Evolutionary conservation across 2,797 vertebrate genomes (phyloP).

Genomic region (Micropoecilia bifurca): DNA sequence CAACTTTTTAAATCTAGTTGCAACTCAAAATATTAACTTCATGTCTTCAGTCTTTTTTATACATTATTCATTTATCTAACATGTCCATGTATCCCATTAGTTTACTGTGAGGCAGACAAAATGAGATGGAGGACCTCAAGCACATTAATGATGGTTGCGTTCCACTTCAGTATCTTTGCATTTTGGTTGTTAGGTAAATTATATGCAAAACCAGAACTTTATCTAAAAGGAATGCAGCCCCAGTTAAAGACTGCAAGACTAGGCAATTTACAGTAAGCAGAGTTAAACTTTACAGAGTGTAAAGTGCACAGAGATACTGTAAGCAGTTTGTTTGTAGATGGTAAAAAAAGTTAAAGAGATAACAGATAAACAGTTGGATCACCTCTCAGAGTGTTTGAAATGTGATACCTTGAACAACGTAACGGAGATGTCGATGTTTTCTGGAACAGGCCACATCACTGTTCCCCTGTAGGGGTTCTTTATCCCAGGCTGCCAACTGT

Average conservation of each 20-base stretch:
- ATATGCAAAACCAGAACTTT: background rate
- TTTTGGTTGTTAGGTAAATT: background rate
- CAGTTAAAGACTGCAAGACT: background rate
- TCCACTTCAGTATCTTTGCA: background rate
- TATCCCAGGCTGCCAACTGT: conserved; percentile 94
- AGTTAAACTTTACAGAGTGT: background rate
- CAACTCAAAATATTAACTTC: background rate
- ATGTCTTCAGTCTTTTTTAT: background rate
- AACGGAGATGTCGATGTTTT: conserved; percentile 92
- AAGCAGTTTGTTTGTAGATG: background rate
- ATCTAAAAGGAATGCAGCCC: background rate
- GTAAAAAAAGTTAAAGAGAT: background rate
- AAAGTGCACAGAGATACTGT: background rate
- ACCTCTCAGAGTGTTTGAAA: background rate
- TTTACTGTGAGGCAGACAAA: background rate
- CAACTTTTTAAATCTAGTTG: background rate
- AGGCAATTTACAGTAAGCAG: background rate
- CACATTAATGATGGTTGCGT: background rate
- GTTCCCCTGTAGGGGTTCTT: conserved; percentile 92
- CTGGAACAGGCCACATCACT: conserved; percentile 92
- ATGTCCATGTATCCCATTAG: background rate
- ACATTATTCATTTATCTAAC: background rate
- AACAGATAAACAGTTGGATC: background rate
- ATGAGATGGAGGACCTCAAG: background rate
- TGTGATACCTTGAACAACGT: conserved; percentile 89